Evolutionary conservation across 2,797 vertebrate genomes (phyloP).

Genomic region (Menidia menidia): DNA sequence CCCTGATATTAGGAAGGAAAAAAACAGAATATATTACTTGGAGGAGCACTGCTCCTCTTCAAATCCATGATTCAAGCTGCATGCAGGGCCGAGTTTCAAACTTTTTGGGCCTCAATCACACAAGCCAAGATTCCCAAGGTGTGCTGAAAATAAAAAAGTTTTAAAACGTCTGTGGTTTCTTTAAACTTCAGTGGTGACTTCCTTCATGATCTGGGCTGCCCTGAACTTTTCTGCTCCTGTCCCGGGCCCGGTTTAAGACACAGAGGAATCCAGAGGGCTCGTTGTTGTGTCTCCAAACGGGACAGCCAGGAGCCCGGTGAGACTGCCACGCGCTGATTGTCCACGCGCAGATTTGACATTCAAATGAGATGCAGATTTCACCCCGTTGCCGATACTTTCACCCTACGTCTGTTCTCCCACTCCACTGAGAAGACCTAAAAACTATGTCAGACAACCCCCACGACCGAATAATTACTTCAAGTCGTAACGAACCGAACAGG

Average conservation of each 20-base stretch:
- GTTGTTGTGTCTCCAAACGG: constrained; percentile 43
- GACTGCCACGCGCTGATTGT: constrained; percentile 48
- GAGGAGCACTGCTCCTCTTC: neutral
- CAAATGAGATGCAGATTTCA: constrained; percentile 74
- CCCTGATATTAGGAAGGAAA: neutral
- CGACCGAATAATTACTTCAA: neutral
- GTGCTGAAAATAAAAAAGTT: neutral
- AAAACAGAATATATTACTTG: constrained; percentile 6
- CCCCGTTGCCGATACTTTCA: constrained; percentile 14
- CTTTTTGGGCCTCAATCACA: neutral
- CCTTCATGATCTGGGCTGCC: neutral
- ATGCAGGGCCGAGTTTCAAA: neutral
- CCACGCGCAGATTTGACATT: constrained; percentile 50
- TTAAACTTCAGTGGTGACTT: neutral
- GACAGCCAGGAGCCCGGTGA: constrained; percentile 21
- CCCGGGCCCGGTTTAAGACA: constrained; percentile 16
- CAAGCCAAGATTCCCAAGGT: no score
- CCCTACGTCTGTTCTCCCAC: neutral
- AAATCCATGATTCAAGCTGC: neutral
- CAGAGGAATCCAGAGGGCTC: constrained; percentile 23
- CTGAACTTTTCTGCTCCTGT: neutral
- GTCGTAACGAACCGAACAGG: neutral
- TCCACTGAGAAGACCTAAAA: neutral
- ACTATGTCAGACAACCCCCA: neutral
- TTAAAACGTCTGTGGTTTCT: rapidly evolving